Evolutionary conservation across 2,888 invertebrate genomes (phyloP).

Genomic region (Habrosyne pyritoides): DNA sequence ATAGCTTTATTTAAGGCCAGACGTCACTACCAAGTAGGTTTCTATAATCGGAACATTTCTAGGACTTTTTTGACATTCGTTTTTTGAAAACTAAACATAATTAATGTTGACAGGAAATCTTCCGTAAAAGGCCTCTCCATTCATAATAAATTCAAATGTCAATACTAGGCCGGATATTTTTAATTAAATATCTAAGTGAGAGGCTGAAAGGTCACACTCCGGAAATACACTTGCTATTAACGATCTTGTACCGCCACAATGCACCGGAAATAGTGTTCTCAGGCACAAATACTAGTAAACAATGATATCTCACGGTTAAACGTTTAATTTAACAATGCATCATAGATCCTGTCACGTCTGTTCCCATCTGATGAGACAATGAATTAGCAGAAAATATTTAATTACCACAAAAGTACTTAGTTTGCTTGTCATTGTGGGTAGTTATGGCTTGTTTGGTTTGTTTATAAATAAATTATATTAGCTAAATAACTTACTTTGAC

Average conservation of each 20-base stretch:
- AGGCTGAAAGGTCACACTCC: slow-evolving; percentile 3
- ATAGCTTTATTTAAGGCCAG: no score
- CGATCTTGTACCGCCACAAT: slow-evolving; percentile 35
- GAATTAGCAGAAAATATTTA: not conserved
- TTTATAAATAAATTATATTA: no score
- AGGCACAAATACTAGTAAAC: slow-evolving; percentile 22
- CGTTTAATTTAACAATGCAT: slow-evolving; percentile 47
- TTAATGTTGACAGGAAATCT: not conserved
- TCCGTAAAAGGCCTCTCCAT: not conserved
- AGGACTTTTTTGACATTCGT: no score
- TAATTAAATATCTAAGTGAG: slow-evolving; percentile 4
- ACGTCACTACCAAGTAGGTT: no score
- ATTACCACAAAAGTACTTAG: not conserved
- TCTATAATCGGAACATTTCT: no score
- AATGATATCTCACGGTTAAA: slow-evolving; percentile 53
- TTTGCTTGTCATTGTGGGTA: not conserved
- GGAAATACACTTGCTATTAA: slow-evolving; percentile 16
- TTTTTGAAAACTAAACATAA: no score
- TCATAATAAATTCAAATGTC: not conserved
- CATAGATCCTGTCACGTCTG: slow-evolving; percentile 37
- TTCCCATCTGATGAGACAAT: slow-evolving; percentile 16
- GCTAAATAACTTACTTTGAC: no score
- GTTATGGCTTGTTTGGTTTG: no score
- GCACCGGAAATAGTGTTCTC: slow-evolving; percentile 39
- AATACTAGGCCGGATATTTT: not conserved